Conservation (phyloP, 2,113 vertebrate species). For the Anseranas semipalmata region DNA sequence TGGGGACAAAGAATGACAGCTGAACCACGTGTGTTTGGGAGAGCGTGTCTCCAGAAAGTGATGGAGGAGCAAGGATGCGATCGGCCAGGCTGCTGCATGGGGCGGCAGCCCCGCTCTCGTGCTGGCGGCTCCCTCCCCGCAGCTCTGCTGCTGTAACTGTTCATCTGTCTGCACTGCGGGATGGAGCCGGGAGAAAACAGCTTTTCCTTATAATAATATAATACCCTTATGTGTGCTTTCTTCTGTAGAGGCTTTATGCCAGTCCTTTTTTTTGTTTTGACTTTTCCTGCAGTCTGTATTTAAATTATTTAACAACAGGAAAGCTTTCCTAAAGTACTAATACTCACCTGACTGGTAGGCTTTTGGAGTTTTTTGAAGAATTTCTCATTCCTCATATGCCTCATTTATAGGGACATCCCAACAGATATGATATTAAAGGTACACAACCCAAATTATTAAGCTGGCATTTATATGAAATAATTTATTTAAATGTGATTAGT, state of each 20-base stretch:
- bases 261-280: neutral
- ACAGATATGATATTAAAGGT: neutral
- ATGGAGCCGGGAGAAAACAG: neutral
- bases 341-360: neutral
- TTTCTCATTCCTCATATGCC: fast-evolving
- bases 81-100: too few relatives aligned
- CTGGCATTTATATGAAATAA: neutral
- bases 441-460: neutral
- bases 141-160: neutral
- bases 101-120: neutral
- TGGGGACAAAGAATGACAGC: too few relatives aligned
- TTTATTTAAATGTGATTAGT: neutral
- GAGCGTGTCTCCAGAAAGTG: neutral
- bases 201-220: neutral
- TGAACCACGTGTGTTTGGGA: neutral
- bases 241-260: neutral
- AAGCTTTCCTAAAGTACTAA: neutral
- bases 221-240: neutral
- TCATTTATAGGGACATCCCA: neutral
- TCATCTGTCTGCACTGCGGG: neutral
- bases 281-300: neutral
- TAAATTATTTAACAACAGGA: neutral
- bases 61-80: neutral
- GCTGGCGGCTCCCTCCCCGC: neutral
- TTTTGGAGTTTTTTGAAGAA: neutral